Evolutionary conservation across 2,888 invertebrate genomes (phyloP), one percentile per base, ranked within the genome.

Genomic region (Gastracanthus pulcherrimus): DNA sequence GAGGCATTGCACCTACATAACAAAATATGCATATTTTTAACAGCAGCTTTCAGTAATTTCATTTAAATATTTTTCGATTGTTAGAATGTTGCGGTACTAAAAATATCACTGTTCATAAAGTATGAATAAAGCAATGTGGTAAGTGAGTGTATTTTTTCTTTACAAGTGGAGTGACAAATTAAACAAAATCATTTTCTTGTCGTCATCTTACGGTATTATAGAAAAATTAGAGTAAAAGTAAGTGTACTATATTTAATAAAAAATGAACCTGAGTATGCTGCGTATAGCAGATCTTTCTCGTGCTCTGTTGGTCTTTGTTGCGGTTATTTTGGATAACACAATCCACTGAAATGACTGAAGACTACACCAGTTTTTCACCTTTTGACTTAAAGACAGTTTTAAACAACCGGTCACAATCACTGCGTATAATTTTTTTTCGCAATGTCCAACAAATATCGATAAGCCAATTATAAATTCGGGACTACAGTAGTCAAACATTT

Each of bases 271-370:
- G 99, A 36, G 98, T 97, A 89, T 98, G 98, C 92, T 99, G 98
- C 76, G 99, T 99, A 90, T 99, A 99, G 92, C 98, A 98, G 0
- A 99, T 99, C 93, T 99, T 99, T 89, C 98, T 96, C 87, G 97
- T 96, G 86, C 98, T 98, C 86, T 97, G 94, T 82, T 95, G 96
- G 90, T 98, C 97, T 93, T 98, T 99, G 92, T 98, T 97, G 85
- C n/a, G n/a, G n/a, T n/a, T n/a, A n/a, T n/a, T n/a, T n/a, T n/a
- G n/a, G n/a, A n/a, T n/a, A n/a, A n/a, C n/a, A n/a, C n/a, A n/a
- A n/a, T n/a, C n/a, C n/a, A n/a, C n/a, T n/a, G n/a, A n/a, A n/a
- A n/a, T n/a, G n/a, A n/a, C n/a, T n/a, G n/a, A n/a, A n/a, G n/a
- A n/a, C n/a, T n/a, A n/a, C n/a, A n/a, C n/a, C n/a, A n/a, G n/a